These are phyloP conservation scores for Brachymystax lenok DNA, from an alignment of 2,797 vertebrate genomes.

Conservation along the genomic window DNA sequence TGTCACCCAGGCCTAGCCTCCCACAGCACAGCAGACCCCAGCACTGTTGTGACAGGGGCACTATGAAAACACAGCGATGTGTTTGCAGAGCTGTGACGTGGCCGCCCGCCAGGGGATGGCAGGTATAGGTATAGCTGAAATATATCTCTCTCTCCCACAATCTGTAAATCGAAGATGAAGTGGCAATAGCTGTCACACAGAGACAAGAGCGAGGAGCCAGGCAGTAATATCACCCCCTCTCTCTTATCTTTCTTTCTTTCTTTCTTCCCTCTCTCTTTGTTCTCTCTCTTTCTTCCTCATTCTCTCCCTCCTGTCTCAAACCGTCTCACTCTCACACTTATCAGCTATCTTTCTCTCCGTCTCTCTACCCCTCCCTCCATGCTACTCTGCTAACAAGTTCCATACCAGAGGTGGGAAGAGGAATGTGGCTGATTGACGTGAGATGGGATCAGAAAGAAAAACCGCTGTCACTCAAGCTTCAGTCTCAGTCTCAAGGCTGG, in stretches of 20 bases:
- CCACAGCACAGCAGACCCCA: neutral
- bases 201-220: slow-evolving; percentile 4
- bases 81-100: neutral
- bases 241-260: slow-evolving; percentile 14
- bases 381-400: slow-evolving; percentile 17
- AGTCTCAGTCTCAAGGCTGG: slow-evolving; percentile 2
- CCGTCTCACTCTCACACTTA: neutral
- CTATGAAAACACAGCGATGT: neutral
- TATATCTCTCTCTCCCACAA: neutral
- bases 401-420: neutral
- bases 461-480: slow-evolving; percentile 25
- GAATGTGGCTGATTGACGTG: neutral
- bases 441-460: neutral
- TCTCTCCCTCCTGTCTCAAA: slow-evolving; percentile 7
- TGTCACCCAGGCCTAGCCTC: neutral
- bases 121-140: neutral
- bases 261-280: neutral
- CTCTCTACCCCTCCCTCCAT: neutral
- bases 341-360: neutral
- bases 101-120: neutral
- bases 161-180: slow-evolving; percentile 16
- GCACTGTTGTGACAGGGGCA: neutral
- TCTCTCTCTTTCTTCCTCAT: neutral
- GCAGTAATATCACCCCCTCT: neutral
- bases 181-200: slow-evolving; percentile 26